Percentiles rank a stretch among this genome's conserved stretches.
Evolutionary conservation across 2,797 vertebrate species (phyloP).

Genomic region (Tenualosa ilisha): DNA sequence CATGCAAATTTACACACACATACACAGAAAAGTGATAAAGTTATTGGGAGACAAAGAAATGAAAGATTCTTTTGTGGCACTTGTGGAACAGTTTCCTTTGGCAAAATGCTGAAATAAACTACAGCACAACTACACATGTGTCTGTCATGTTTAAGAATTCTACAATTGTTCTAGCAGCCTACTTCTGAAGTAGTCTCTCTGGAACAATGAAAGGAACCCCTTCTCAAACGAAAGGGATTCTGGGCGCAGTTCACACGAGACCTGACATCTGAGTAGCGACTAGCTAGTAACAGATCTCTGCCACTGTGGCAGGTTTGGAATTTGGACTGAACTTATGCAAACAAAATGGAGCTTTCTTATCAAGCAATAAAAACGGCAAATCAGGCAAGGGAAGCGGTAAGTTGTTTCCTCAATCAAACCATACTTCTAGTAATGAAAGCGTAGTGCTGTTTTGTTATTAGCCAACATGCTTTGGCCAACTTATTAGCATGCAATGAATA

Average conservation of each 20-base stretch:
- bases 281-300: too few species aligned
- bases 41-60: not conserved
- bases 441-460: not conserved
- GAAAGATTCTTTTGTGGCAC: not conserved
- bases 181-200: not conserved
- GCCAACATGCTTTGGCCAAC: not conserved
- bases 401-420: slow-evolving; percentile 57
- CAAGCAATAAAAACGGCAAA: slow-evolving; percentile 78
- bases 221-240: not conserved
- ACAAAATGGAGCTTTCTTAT: slow-evolving; percentile 83
- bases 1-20: not conserved
- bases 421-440: not conserved
- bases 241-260: not conserved
- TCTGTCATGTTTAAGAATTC: not conserved
- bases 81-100: not conserved
- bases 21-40: not conserved
- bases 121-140: not conserved
- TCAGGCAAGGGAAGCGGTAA: slow-evolving; percentile 86
- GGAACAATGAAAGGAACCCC: not conserved
- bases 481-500: not conserved
- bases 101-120: not conserved
- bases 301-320: not conserved
- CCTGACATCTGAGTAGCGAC: not conserved
- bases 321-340: not conserved
- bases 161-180: too few species aligned